These are phyloP conservation scores for Mormoops blainvillei DNA, from an alignment of 2,113 vertebrate genomes.

Conservation along the genomic window DNA sequence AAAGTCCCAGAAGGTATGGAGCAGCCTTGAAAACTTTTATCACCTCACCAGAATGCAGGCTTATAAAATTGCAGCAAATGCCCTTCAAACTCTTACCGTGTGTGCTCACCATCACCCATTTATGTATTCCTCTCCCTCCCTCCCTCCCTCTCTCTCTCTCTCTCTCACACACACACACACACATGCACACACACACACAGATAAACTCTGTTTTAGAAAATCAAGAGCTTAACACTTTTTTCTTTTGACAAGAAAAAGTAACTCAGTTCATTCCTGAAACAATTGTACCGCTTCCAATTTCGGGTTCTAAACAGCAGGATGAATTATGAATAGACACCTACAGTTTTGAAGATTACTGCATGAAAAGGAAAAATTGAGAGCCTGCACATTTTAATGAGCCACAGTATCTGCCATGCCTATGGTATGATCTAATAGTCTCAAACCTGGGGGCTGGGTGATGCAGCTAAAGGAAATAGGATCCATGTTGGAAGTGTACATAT, in stretches of 20 bases:
- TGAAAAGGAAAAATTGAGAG: neutral
- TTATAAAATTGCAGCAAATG: neutral
- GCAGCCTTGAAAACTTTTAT: neutral
- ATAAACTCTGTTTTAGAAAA: neutral
- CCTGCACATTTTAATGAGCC: neutral
- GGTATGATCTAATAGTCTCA: neutral
- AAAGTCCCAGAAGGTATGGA: neutral
- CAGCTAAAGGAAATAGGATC: neutral
- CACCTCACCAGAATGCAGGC: neutral
- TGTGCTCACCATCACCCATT: neutral
- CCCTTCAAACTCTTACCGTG: neutral
- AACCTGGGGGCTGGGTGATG: too few species aligned
- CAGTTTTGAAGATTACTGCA: neutral
- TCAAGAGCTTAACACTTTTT: neutral
- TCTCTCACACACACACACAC: neutral
- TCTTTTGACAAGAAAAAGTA: neutral
- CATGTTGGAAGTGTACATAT: fast-evolving
- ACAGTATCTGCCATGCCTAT: neutral
- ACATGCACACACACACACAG: neutral
- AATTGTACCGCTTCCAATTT: neutral
- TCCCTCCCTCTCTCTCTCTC: fast-evolving
- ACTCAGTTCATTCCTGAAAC: neutral
- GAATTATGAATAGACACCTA: neutral
- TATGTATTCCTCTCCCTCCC: neutral
- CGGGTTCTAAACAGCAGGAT: neutral